These are phyloP conservation scores for Xanthostigma xanthostigma DNA, from an alignment of 2,888 invertebrate species.

Conservation along the genomic window DNA sequence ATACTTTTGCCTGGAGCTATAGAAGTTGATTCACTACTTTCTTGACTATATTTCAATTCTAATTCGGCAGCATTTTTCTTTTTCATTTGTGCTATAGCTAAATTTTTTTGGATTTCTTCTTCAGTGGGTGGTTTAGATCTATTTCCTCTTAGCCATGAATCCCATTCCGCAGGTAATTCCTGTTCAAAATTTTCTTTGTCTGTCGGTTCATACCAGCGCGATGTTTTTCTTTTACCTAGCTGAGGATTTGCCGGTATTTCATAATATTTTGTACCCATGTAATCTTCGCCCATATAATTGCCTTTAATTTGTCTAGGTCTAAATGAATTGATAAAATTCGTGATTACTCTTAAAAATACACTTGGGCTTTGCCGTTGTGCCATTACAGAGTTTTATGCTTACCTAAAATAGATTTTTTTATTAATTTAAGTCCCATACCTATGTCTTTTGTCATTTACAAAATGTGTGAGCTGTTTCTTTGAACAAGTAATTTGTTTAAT, in stretches of 20 bases:
- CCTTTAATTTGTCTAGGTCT: slow-evolving; percentile 38
- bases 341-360: slow-evolving; percentile 31
- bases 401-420: slow-evolving; percentile 1
- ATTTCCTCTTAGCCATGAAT: slow-evolving; percentile 61
- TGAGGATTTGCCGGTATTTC: slow-evolving; percentile 57
- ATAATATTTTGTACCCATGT: slow-evolving; percentile 68
- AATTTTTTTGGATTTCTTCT: slow-evolving; percentile 56
- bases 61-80: slow-evolving; percentile 59
- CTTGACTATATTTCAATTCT: slow-evolving; percentile 38
- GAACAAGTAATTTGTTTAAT: no score
- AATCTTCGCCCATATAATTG: slow-evolving; percentile 52
- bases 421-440: neutral
- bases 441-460: neutral
- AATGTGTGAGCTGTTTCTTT: no score
- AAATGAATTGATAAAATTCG: slow-evolving; percentile 48
- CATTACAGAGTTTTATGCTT: slow-evolving; percentile 12
- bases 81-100: slow-evolving; percentile 55
- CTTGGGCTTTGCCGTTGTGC: slow-evolving; percentile 20
- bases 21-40: slow-evolving; percentile 38
- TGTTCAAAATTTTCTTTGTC: slow-evolving; percentile 48
- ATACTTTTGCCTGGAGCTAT: slow-evolving; percentile 26
- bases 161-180: slow-evolving; percentile 76
- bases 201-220: slow-evolving; percentile 59
- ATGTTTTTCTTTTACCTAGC: slow-evolving; percentile 44
- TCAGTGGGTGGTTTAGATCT: slow-evolving; percentile 49